phyloP scores from a whole-genome alignment of 1,140 invertebrate species.

The Drosophila ambigua region DNA sequence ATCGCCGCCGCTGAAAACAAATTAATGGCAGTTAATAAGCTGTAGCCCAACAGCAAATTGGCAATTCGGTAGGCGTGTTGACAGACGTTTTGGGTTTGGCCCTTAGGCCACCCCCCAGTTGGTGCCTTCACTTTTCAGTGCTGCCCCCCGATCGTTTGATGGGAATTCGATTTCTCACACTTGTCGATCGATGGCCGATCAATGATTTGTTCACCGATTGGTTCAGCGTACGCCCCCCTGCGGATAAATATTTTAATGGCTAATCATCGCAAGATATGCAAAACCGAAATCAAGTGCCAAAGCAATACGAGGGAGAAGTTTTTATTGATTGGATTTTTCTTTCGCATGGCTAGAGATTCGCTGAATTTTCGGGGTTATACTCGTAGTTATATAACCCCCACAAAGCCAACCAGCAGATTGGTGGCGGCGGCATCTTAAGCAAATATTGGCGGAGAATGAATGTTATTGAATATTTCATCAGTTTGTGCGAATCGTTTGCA shows the following conservation, averaged over 20 bases:
- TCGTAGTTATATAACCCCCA: constrained; percentile 34
- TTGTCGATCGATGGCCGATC: constrained; percentile 63
- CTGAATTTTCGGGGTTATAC: constrained; percentile 17
- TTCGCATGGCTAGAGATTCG: neutral
- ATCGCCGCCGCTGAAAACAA: constrained; percentile 35
- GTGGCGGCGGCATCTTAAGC: constrained; percentile 29
- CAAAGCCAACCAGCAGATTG: constrained; percentile 4
- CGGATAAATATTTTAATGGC: constrained; percentile 60
- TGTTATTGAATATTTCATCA: constrained; percentile 45
- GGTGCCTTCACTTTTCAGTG: constrained; percentile 54
- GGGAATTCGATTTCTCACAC: constrained; percentile 76
- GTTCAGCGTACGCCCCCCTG: constrained; percentile 20
- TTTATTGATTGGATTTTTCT: constrained; percentile 4
- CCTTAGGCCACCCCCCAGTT: constrained; percentile 27
- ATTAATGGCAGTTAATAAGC: constrained; percentile 57
- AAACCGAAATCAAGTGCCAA: constrained; percentile 27
- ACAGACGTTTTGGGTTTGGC: constrained; percentile 17
- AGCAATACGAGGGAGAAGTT: constrained; percentile 5
- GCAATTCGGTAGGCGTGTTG: constrained; percentile 61
- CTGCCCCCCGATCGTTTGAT: constrained; percentile 22
- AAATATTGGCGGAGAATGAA: constrained; percentile 33
- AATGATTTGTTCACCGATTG: constrained; percentile 69
- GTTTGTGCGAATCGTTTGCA: constrained; percentile 21
- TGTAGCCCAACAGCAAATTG: constrained; percentile 31
- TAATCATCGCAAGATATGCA: constrained; percentile 34